A percentile compares a stretch with the other conserved stretches of the same genome.
These are phyloP conservation scores for Ibidorhyncha struthersii DNA, from an alignment of 2,113 vertebrate species.

Conservation along the genomic window DNA sequence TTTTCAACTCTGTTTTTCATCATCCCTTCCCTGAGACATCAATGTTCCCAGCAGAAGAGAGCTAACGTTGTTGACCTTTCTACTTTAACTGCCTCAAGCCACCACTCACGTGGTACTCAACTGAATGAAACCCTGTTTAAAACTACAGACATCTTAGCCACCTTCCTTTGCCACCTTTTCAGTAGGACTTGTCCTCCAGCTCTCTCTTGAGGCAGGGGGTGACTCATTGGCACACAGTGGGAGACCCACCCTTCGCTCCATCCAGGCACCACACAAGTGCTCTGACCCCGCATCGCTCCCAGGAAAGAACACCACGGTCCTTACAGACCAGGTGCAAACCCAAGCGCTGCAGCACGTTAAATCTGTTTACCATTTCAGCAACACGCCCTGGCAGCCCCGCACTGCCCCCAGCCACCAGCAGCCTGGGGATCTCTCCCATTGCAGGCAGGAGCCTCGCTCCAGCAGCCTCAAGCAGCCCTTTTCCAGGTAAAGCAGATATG, in stretches of 20 bases:
- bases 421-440: neutral
- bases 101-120: neutral
- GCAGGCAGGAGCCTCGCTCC: neutral
- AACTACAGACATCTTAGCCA: neutral
- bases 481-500: conserved; percentile 25
- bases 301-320: accelerated
- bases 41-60: neutral
- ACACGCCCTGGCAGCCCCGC: neutral
- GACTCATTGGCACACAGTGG: accelerated
- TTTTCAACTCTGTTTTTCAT: neutral
- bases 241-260: neutral
- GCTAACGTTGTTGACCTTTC: neutral
- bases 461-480: neutral
- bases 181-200: neutral
- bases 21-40: neutral
- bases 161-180: neutral
- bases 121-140: neutral
- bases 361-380: neutral
- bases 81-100: neutral
- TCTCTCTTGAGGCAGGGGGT: neutral
- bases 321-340: accelerated
- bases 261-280: accelerated
- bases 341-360: neutral
- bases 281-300: accelerated
- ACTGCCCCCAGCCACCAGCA: neutral